Conservation (phyloP, 2,797 vertebrate genomes). For the Chromobotia macracanthus region DNA sequence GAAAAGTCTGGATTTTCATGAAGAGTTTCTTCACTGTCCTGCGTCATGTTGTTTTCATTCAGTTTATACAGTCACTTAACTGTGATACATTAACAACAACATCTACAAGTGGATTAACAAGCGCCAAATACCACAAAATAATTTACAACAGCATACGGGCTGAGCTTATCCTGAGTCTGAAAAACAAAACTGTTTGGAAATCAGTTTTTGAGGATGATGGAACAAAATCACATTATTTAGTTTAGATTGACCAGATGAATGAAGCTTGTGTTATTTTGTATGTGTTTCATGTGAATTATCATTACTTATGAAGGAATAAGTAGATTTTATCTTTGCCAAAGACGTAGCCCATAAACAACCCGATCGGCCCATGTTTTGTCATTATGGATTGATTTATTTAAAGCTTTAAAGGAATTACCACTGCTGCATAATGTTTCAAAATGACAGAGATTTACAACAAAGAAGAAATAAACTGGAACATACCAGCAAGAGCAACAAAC, state of each 20-base stretch:
- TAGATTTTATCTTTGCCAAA: conserved; percentile 29
- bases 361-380: neutral
- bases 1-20: neutral
- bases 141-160: neutral
- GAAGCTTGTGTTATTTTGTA: neutral
- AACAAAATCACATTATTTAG: neutral
- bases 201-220: neutral
- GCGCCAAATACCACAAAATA: conserved; percentile 11
- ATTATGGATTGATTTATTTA: neutral
- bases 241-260: neutral
- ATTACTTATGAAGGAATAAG: conserved; percentile 27
- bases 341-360: neutral
- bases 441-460: neutral
- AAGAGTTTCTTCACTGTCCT: neutral
- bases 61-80: neutral
- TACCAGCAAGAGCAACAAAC: neutral
- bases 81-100: neutral
- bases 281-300: conserved; percentile 25
- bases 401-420: conserved; percentile 16
- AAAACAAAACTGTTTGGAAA: neutral
- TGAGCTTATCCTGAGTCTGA: neutral
- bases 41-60: neutral
- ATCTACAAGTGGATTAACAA: neutral
- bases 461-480: neutral
- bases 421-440: neutral